Conservation (phyloP, 2,797 vertebrate genomes). For the Anisognathus igniventris region DNA sequence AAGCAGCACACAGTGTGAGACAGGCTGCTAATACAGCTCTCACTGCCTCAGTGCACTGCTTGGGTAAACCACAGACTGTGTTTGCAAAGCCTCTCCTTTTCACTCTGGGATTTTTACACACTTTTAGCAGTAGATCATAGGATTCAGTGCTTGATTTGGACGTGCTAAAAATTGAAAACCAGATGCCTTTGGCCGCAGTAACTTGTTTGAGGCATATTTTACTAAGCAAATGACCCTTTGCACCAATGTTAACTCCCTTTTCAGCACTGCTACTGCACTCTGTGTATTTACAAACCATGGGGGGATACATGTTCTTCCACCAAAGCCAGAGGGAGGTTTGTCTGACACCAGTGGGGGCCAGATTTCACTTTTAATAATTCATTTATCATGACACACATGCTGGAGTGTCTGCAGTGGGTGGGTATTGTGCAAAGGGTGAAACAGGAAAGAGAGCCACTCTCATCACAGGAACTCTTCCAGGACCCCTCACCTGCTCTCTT, state of each 20-base stretch:
- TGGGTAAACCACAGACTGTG: neutral
- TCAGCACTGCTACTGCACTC: neutral
- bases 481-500: neutral
- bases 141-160: neutral
- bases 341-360: neutral
- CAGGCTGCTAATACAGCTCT: slow-evolving; percentile 44
- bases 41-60: neutral
- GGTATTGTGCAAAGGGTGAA: neutral
- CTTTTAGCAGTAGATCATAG: neutral
- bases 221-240: neutral
- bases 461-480: neutral
- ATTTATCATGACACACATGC: neutral
- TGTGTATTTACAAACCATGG: neutral
- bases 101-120: neutral
- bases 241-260: neutral
- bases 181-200: neutral
- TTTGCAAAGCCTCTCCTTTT: neutral
- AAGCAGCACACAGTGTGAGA: slow-evolving; percentile 41
- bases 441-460: neutral
- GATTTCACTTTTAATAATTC: neutral
- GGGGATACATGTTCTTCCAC: neutral
- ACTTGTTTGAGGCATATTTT: neutral
- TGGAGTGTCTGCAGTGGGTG: neutral
- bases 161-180: neutral
- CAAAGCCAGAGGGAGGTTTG: neutral